These are phyloP conservation scores for Conger conger DNA, from an alignment of 2,113 vertebrate genomes.

Conservation along the genomic window DNA sequence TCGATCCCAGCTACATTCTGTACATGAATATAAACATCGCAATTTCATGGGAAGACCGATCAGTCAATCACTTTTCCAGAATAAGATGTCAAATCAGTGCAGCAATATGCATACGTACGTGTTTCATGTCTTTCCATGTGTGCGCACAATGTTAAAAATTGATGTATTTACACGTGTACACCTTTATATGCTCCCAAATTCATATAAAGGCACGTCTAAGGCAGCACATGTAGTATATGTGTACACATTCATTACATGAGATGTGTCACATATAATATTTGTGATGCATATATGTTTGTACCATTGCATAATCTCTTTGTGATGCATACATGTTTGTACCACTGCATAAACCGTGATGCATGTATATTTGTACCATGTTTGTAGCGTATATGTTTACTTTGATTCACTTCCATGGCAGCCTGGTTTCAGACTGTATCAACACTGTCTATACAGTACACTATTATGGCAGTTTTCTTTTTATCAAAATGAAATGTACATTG, in stretches of 20 bases:
- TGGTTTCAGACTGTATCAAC: background rate
- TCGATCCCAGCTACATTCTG: background rate
- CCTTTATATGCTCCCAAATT: constrained; percentile 40
- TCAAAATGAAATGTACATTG: background rate
- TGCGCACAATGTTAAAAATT: constrained; percentile 24
- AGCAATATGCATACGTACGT: constrained; percentile 35
- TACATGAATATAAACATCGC: background rate
- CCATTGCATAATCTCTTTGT: constrained; percentile 11
- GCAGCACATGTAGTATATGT: constrained; percentile 32
- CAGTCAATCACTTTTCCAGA: background rate
- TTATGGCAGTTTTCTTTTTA: background rate
- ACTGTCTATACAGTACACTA: background rate
- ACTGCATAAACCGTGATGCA: constrained; percentile 17
- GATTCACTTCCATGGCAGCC: background rate
- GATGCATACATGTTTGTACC: constrained; percentile 22
- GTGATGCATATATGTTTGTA: constrained; percentile 15
- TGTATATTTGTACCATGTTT: constrained; percentile 12
- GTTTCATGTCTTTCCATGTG: constrained; percentile 35
- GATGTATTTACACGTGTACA: constrained; percentile 36
- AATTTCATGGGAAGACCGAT: no score
- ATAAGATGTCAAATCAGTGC: constrained; percentile 10
- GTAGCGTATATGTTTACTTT: background rate
- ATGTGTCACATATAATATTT: no score
- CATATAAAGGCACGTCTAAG: constrained; percentile 50
- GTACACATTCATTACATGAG: constrained; percentile 29